Base-by-base conservation (phyloP, 1,140 invertebrate species). In the Leptestheria dahalacensis region DNA sequence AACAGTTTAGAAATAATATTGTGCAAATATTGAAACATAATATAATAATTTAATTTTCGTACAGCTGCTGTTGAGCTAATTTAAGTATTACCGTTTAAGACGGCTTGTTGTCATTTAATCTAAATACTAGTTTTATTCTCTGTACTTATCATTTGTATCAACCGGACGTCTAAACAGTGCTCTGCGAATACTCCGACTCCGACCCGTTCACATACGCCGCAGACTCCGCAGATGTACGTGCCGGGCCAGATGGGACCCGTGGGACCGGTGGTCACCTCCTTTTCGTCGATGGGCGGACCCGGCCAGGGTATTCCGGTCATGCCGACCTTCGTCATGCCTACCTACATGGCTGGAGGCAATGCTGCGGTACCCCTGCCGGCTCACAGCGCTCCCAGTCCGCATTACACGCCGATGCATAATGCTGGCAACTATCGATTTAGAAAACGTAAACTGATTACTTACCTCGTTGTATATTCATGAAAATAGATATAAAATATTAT, bases 141-240 rank as follows among this genome's bases (percentile, higher is more conserved):
- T n/a, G n/a, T n/a, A n/a, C n/a, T n/a, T n/a, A n/a, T n/a, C n/a
- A n/a, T n/a, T n/a, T n/a, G n/a, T n/a, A n/a, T n/a, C n/a, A n/a
- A n/a, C n/a, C n/a, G n/a, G n/a, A n/a, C n/a, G n/a, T n/a, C n/a
- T 41, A 41, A 9, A 41, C 33, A 41, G 33, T 15, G 33, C 15
- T 41, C 33, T 6, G 6, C 33, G 33, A 41, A 41, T 15, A 82
- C 80, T 21, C 81, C 81, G 29, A 81, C 78, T 24, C 79, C 79
- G 54, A 79, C 75, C 66, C 77, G 87, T 48, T 86, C 87, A 24
- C 86, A 90, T 67, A 91, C 88, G 11, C 88, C 87, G 28, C 86
- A 87, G 69, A 90, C 87, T 24, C 86, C 86, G 53, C 64, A 60
- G n/a, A 64, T 64, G 71, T 62, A 63, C 41, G 62, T 63, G 59